A percentile compares a stretch with the other conserved stretches of the same genome.
phyloP scores from a whole-genome alignment of 2,797 vertebrate species.

The Acomys russatus region DNA sequence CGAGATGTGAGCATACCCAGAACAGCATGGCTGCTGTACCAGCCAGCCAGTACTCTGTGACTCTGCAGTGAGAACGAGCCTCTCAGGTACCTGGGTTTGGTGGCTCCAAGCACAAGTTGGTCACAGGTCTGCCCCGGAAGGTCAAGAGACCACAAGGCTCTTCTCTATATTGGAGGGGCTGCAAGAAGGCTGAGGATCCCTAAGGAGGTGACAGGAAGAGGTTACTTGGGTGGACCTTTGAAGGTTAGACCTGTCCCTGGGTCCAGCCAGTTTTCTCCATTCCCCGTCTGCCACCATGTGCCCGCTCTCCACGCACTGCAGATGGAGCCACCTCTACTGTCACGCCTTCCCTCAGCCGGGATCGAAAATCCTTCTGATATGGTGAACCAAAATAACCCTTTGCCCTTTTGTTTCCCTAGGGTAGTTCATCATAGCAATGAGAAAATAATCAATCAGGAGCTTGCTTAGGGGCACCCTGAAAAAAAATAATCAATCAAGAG shows the following conservation, averaged over 20 bases:
- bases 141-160: background rate
- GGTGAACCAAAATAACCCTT: background rate
- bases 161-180: background rate
- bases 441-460: background rate
- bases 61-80: accelerated
- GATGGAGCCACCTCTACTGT: background rate
- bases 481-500: background rate
- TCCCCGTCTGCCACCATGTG: background rate
- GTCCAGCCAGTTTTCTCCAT: background rate
- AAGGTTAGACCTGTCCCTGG: background rate
- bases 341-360: background rate
- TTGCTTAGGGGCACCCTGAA: background rate
- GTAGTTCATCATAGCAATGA: background rate
- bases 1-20: background rate
- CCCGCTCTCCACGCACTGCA: background rate
- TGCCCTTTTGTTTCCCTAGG: background rate
- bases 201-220: background rate
- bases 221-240: background rate
- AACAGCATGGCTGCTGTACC: too few relatives aligned
- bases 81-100: background rate
- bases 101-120: background rate
- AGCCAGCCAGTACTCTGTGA: background rate
- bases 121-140: background rate
- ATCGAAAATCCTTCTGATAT: background rate
- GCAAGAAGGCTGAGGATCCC: background rate